phyloP scores from a whole-genome alignment of 1,140 invertebrate genomes.

The Drosophila mojavensis region DNA sequence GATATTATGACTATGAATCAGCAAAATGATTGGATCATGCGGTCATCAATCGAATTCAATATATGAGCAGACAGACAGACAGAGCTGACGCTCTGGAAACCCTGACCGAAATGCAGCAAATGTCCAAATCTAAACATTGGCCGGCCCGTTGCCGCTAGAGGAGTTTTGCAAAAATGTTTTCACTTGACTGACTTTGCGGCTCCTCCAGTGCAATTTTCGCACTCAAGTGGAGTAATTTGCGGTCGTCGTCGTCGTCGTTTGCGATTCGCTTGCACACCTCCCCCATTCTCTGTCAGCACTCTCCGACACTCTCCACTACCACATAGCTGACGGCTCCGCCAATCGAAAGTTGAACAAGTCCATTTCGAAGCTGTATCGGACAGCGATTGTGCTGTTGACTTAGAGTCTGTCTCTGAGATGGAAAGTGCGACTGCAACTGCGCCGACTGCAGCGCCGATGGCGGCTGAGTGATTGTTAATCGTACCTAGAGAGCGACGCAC shows the following conservation, averaged over 20 bases:
- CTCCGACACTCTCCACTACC: neutral
- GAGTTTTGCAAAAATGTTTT: constrained; percentile 44
- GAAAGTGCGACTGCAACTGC: constrained; percentile 12
- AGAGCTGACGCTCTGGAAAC: constrained; percentile 4
- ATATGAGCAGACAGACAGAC: constrained; percentile 12
- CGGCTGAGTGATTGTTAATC: constrained; percentile 58
- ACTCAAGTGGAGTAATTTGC: constrained; percentile 76
- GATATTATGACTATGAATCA: constrained; percentile 21
- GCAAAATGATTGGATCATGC: neutral
- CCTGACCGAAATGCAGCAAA: constrained; percentile 24
- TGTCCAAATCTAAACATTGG: constrained; percentile 34
- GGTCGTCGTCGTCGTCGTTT: constrained; percentile 65
- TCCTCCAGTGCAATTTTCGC: constrained; percentile 63
- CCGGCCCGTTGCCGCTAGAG: constrained; percentile 30
- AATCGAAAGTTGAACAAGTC: constrained; percentile 76
- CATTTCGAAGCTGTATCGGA: constrained; percentile 58
- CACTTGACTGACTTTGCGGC: constrained; percentile 61
- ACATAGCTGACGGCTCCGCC: constrained; percentile 26
- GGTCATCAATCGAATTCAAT: neutral
- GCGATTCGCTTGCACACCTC: constrained; percentile 23
- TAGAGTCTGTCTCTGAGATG: neutral
- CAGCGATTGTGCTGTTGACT: constrained; percentile 43
- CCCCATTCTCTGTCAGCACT: neutral
- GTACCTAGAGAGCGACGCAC: constrained; percentile 29
- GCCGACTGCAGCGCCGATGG: neutral